Conservation (phyloP, 2,888 invertebrate genomes). For the Meiosimyza decipiens region DNA sequence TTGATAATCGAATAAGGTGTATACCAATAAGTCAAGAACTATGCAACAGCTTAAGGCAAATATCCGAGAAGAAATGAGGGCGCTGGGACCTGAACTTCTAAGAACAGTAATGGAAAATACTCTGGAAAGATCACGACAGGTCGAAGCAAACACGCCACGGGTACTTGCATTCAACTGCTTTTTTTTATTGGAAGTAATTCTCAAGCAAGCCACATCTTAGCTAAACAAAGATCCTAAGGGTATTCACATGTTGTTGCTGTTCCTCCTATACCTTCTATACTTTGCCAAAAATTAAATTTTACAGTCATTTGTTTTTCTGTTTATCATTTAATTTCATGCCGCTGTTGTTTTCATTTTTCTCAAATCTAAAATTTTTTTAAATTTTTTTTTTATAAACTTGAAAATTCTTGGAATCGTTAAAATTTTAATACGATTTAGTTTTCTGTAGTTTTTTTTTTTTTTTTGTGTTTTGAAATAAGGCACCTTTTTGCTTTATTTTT, state of each 20-base stretch:
- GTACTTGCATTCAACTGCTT: too few species aligned
- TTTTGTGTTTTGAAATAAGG: neutral
- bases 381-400: slow-evolving; percentile 37
- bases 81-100: too few species aligned
- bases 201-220: too few species aligned
- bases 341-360: neutral
- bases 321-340: neutral
- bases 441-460: slow-evolving; percentile 21
- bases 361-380: slow-evolving; percentile 3
- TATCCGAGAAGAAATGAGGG: too few species aligned
- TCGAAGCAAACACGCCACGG: too few species aligned
- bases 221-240: too few species aligned
- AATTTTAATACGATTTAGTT: slow-evolving; percentile 36
- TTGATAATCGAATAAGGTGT: too few species aligned
- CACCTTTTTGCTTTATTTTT: slow-evolving; percentile 3
- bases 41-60: too few species aligned
- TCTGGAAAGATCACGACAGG: too few species aligned
- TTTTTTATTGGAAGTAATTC: too few species aligned
- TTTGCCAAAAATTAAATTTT: neutral
- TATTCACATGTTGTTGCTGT: neutral
- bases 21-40: too few species aligned
- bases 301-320: neutral
- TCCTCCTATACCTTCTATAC: neutral
- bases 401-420: slow-evolving; percentile 43
- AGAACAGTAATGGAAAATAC: too few species aligned